These are phyloP conservation scores for Orbicella faveolata DNA, from an alignment of 64 coral and sea anemone genomes.

Conservation along the genomic window DNA sequence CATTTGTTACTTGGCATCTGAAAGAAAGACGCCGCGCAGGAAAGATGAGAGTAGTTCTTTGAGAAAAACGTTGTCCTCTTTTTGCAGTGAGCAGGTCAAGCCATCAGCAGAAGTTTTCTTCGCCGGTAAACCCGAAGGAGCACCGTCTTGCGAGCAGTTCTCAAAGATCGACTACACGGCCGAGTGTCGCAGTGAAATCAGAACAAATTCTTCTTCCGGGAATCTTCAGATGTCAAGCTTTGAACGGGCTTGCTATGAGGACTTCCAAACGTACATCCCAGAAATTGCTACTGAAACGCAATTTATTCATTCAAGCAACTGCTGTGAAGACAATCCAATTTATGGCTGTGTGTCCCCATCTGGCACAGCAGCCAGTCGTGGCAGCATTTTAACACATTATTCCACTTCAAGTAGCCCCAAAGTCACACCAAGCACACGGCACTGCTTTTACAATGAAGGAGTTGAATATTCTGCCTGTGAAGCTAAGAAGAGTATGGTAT, in stretches of 20 bases:
- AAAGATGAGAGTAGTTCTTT: neutral
- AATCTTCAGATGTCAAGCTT: constrained; percentile 34
- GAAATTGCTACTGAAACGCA: constrained; percentile 49
- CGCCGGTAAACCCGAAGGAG: neutral
- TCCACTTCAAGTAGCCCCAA: neutral
- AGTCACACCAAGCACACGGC: neutral
- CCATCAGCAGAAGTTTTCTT: neutral
- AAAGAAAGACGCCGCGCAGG: neutral
- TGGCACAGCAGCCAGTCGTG: neutral
- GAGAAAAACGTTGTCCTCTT: neutral
- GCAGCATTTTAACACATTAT: neutral
- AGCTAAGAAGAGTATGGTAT: neutral
- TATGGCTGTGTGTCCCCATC: neutral
- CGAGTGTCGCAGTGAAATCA: constrained; percentile 3
- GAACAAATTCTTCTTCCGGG: neutral
- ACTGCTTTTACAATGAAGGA: neutral
- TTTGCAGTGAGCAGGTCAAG: neutral
- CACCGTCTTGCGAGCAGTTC: neutral
- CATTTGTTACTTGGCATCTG: neutral
- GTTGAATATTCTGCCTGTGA: neutral
- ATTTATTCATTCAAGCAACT: neutral
- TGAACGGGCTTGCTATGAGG: constrained; percentile 63
- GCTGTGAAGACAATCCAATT: neutral
- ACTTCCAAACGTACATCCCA: constrained; percentile 62
- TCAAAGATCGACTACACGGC: neutral